Conservation (phyloP, 2,113 vertebrate genomes). For the Proteles cristata region DNA sequence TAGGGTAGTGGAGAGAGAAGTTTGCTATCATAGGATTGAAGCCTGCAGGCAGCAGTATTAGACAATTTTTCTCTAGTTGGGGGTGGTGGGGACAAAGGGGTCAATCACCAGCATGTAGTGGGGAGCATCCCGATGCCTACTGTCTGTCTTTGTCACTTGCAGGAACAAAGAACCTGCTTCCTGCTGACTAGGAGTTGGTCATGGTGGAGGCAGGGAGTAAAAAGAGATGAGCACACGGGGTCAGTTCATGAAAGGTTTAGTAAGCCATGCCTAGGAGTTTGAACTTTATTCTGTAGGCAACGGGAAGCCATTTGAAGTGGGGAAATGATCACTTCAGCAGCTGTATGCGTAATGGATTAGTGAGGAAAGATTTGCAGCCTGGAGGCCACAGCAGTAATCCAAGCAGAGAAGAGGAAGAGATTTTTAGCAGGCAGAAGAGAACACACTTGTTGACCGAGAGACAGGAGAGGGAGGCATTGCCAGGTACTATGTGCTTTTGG, state of each 20-base stretch:
- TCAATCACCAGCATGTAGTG: background rate
- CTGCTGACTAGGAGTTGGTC: background rate
- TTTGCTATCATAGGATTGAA: background rate
- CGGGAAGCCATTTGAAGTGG: slow-evolving; percentile 52
- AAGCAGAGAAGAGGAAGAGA: background rate
- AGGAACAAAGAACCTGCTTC: slow-evolving; percentile 69
- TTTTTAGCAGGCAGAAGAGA: background rate
- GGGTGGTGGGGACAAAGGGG: background rate
- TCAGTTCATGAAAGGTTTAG: slow-evolving; percentile 68
- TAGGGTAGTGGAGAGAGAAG: background rate
- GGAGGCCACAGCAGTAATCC: background rate
- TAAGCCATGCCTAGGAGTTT: slow-evolving; percentile 31
- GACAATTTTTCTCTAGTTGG: background rate
- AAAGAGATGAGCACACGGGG: background rate
- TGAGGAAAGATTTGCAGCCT: slow-evolving; percentile 15
- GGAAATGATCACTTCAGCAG: slow-evolving; percentile 14
- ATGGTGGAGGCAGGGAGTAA: background rate
- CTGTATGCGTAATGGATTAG: slow-evolving; percentile 20
- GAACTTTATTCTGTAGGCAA: slow-evolving; percentile 43
- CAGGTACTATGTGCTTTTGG: background rate
- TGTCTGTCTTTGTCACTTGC: slow-evolving; percentile 32
- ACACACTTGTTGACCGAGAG: background rate
- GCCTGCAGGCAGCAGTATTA: background rate
- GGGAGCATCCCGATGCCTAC: background rate
- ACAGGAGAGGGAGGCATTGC: background rate